These are phyloP conservation scores for Aleadryas rufinucha DNA, from an alignment of 2,113 vertebrate species.

Conservation along the genomic window DNA sequence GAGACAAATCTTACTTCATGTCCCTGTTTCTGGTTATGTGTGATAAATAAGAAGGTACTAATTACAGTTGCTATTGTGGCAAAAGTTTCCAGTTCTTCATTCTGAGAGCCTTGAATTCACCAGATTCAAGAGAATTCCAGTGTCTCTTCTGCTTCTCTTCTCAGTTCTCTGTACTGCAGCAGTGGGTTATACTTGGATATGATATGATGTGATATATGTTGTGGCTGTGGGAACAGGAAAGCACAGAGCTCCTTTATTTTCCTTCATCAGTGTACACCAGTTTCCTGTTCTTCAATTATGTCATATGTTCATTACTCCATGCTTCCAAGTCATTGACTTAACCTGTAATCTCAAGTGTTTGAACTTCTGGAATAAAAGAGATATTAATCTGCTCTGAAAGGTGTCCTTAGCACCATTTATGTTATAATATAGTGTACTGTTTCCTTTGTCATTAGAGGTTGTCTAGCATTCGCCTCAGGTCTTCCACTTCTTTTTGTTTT, in stretches of 20 bases:
- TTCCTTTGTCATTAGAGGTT: neutral
- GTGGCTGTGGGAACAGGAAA: neutral
- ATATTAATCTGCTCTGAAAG: neutral
- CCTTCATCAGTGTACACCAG: neutral
- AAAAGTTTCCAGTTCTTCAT: neutral
- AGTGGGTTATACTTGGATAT: neutral
- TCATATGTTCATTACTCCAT: neutral
- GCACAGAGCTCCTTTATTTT: neutral
- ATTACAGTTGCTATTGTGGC: neutral
- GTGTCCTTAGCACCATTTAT: neutral
- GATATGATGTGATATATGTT: no score
- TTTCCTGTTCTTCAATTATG: neutral
- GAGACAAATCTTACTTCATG: neutral
- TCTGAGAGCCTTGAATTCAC: neutral
- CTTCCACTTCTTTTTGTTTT: neutral
- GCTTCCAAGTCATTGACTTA: neutral
- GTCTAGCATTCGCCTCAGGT: neutral
- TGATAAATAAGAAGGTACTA: neutral
- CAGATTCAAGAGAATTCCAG: neutral
- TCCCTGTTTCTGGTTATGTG: neutral
- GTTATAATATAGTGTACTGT: neutral
- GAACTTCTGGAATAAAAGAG: neutral
- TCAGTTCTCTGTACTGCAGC: neutral
- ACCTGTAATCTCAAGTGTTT: neutral
- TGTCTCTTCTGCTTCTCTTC: neutral